Evolutionary conservation across 2,888 invertebrate species (phyloP), one percentile per base, ranked within the genome.

Genomic region (Sinelater perroti): DNA sequence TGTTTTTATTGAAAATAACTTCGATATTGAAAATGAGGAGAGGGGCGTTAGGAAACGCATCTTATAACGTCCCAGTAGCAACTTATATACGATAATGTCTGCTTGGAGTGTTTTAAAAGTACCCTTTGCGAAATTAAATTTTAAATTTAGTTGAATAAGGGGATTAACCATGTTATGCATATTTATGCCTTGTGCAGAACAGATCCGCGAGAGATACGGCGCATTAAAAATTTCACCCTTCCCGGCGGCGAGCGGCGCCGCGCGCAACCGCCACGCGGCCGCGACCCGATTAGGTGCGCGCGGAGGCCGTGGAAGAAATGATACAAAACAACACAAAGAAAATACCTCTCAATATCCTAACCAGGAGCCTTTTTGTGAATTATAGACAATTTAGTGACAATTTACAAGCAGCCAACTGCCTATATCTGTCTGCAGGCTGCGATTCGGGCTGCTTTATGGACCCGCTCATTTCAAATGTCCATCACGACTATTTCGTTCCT

Each of bases 401-500:
- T 76, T 74, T 73, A 75, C 73, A 75, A 75, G 73, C 70, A 69
- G 67, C 64, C 68, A 73, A 75, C 72, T 70, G 71, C 67, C 72
- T 64, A 72, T 76, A 73, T 72, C 72, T 74, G 75, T 75, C 75
- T 65, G 59, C 69, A 56, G 54, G 66, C 68, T 66, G 69, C 71
- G 68, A 70, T 72, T 67, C 67, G 68, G 64, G 61, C 67, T 72
- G 68, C 67, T 75, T 75, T 76, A 75, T 70, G 61, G 66, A 57
- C 64, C 63, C 65, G 82, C 80, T 82, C 82, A 82, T 83, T 83
- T 80, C 78, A 80, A 82, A 82, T 83, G 83, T 84, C 84, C 84
- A 84, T 85, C 84, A 84, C 81, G 83, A 81, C 83, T 80, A 83
- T 83, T 84, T 82, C 78, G 78, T 78, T 79, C 77, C 80, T 83